These are phyloP conservation scores for Pristionchus pacificus DNA, from an alignment of 1,140 invertebrate genomes.

Conservation along the genomic window DNA sequence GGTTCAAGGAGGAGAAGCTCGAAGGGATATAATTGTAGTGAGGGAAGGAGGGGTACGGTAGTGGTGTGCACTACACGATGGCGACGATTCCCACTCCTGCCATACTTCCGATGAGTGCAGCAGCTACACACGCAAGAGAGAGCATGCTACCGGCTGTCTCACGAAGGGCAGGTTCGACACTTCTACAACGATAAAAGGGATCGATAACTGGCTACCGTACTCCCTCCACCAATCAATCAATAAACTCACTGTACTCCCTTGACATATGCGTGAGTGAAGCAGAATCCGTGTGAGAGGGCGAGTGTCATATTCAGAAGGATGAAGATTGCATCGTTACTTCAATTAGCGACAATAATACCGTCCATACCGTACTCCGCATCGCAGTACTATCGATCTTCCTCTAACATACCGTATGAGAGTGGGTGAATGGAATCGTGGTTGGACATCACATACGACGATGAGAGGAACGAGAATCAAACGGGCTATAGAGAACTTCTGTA, in stretches of 20 bases:
- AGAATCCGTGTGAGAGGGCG: constrained; percentile 21
- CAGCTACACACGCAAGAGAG: constrained; percentile 12
- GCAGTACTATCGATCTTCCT: too few relatives aligned
- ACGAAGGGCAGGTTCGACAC: neutral
- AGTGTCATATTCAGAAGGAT: constrained; percentile 17
- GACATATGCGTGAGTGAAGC: constrained; percentile 15
- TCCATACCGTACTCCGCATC: too few relatives aligned
- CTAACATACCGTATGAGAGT: constrained; percentile 16
- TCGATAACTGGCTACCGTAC: neutral
- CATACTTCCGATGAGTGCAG: constrained; percentile 15
- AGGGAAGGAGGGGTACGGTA: neutral
- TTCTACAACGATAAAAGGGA: constrained; percentile 3
- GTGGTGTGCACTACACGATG: neutral
- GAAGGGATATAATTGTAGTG: neutral
- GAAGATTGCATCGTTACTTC: constrained; percentile 21
- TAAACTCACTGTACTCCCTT: neutral
- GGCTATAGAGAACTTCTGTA: neutral
- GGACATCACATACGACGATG: constrained; percentile 24
- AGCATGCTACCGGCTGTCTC: constrained; percentile 16
- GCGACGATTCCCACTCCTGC: constrained; percentile 11
- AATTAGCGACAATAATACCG: neutral
- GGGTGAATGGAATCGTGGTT: constrained; percentile 13
- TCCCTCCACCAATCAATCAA: neutral
- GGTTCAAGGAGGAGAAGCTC: too few relatives aligned
- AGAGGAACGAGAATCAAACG: constrained; percentile 22